A percentile compares a stretch with the other conserved stretches of the same genome.
Evolutionary conservation across 1,140 invertebrate genomes (phyloP).

Genomic region (Pentalonia nigronervosa): DNA sequence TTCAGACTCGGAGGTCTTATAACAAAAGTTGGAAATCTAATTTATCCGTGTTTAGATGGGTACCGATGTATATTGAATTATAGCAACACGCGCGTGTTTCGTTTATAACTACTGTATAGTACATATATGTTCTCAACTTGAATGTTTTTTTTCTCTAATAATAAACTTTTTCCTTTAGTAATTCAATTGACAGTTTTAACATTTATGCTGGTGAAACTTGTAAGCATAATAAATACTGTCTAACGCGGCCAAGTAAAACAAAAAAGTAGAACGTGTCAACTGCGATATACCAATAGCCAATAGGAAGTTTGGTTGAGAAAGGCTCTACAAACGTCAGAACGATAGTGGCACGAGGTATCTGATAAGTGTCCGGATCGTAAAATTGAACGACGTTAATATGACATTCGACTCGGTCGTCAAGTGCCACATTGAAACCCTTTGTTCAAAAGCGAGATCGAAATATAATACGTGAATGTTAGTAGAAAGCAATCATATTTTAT

Average conservation of each 20-base stretch:
- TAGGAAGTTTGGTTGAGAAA: neutral
- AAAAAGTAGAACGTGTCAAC: slow-evolving; percentile 13
- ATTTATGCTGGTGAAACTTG: neutral
- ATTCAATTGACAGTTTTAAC: neutral
- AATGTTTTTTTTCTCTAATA: slow-evolving; percentile 12
- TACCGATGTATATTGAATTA: slow-evolving; percentile 10
- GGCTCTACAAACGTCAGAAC: neutral
- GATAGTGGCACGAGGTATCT: neutral
- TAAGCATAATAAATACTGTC: neutral
- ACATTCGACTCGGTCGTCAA: neutral
- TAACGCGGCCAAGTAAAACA: neutral
- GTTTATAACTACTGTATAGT: neutral
- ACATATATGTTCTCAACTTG: neutral
- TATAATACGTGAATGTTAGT: neutral
- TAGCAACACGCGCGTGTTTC: neutral
- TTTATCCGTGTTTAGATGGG: neutral
- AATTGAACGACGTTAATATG: neutral
- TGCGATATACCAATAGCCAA: neutral
- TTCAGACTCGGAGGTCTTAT: neutral
- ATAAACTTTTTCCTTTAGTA: neutral
- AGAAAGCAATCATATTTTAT: neutral
- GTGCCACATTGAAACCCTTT: slow-evolving; percentile 7
- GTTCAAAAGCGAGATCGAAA: neutral
- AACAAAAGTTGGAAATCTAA: neutral
- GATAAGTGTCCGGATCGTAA: neutral